phyloP scores from a whole-genome alignment of 2,888 invertebrate genomes.

The Lydus trimaculatus region DNA sequence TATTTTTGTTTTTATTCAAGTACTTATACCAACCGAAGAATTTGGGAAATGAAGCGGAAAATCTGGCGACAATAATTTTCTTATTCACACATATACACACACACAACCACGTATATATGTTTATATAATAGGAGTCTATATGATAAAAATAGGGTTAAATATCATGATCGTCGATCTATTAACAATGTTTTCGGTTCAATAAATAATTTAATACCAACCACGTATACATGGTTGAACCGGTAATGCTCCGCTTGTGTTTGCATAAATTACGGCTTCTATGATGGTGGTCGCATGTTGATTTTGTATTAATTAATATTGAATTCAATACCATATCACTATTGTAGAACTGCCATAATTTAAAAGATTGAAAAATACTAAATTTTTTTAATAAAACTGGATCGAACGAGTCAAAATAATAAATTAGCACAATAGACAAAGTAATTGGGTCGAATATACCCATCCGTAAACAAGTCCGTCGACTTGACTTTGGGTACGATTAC shows the following conservation, averaged over 20 bases:
- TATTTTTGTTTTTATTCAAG: background rate
- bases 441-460: too few species aligned
- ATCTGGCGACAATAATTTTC: background rate
- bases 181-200: constrained; percentile 36
- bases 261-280: constrained; percentile 45
- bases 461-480: too few species aligned
- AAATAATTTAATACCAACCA: constrained; percentile 32
- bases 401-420: too few species aligned
- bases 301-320: constrained; percentile 44
- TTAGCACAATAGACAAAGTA: too few species aligned
- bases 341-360: background rate
- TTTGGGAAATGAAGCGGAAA: constrained; percentile 3
- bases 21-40: background rate
- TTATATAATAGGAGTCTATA: too few species aligned
- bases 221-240: constrained; percentile 32
- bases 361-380: background rate
- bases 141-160: background rate
- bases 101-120: too few species aligned
- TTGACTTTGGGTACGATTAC: background rate
- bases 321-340: background rate
- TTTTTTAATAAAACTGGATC: too few species aligned
- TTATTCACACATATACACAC: background rate
- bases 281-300: constrained; percentile 47
- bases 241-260: constrained; percentile 43
- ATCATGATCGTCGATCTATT: constrained; percentile 22